Percentiles rank a stretch among this genome's conserved stretches.
phyloP scores from a whole-genome alignment of 2,113 vertebrate genomes.

The Gambusia holbrooki region DNA sequence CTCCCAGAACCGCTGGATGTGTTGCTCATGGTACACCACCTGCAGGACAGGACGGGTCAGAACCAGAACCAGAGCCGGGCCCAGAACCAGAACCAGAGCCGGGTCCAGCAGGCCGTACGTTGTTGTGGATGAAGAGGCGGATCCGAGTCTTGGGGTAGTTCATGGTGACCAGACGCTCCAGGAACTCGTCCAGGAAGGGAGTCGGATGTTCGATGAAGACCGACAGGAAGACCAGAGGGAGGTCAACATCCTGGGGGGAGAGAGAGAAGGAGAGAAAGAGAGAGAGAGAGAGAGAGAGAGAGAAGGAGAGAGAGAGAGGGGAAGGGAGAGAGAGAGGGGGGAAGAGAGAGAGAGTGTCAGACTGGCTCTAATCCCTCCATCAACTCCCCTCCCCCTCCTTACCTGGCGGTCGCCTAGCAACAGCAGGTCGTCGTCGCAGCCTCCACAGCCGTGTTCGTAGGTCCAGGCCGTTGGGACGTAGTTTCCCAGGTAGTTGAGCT shows the following conservation, averaged over 20 bases:
- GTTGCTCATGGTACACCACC: slow-evolving; percentile 70
- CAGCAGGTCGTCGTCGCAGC: slow-evolving; percentile 63
- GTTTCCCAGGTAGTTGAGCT: slow-evolving; percentile 71
- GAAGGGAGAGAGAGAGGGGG: too few species aligned
- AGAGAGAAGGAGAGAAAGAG: too few species aligned
- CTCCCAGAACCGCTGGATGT: slow-evolving; percentile 70
- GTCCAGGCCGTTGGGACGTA: slow-evolving; percentile 68
- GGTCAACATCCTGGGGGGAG: slow-evolving; percentile 34
- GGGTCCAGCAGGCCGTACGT: slow-evolving; percentile 7
- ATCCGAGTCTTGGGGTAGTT: slow-evolving; percentile 48
- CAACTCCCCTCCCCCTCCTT: background rate
- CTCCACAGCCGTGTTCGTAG: slow-evolving; percentile 52
- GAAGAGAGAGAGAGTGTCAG: too few species aligned
- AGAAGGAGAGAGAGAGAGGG: too few species aligned
- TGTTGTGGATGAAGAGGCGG: slow-evolving; percentile 74
- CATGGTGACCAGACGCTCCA: slow-evolving; percentile 54
- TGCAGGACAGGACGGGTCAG: slow-evolving; percentile 24
- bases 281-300: too few species aligned
- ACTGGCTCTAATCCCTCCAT: too few species aligned
- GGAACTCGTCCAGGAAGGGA: slow-evolving; percentile 73
- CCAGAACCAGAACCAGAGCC: background rate
- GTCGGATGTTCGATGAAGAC: slow-evolving; percentile 63
- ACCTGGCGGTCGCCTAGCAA: slow-evolving; percentile 30
- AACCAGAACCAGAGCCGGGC: background rate
- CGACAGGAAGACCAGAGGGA: slow-evolving; percentile 56